Conservation (phyloP, 2,113 vertebrate species). For the Antennarius striatus region DNA sequence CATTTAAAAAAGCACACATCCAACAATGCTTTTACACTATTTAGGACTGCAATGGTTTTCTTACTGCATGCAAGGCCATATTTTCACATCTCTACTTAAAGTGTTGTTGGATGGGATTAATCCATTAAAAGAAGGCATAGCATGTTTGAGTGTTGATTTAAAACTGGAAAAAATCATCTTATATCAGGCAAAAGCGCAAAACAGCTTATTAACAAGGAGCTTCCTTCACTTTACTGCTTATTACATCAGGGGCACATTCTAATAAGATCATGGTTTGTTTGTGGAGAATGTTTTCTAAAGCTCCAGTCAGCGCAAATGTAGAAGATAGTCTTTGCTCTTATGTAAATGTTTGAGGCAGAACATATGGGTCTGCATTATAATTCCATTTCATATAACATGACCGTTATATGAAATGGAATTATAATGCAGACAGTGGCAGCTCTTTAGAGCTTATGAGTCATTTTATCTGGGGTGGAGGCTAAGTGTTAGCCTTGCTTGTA, state of each 20-base stretch:
- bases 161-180: neutral
- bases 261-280: slow-evolving; percentile 21
- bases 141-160: neutral
- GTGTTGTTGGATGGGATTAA: neutral
- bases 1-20: too few species aligned
- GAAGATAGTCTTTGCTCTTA: slow-evolving; percentile 22
- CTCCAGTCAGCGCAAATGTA: slow-evolving; percentile 14
- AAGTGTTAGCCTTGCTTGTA: slow-evolving; percentile 76
- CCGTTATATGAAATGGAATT: slow-evolving; percentile 47
- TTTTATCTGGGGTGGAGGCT: slow-evolving; percentile 60
- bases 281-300: slow-evolving; percentile 23
- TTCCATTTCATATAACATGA: slow-evolving; percentile 63
- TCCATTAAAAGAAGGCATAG: neutral
- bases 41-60: neutral
- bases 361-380: slow-evolving; percentile 67
- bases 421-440: slow-evolving; percentile 59
- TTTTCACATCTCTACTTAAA: neutral
- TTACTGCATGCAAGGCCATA: neutral
- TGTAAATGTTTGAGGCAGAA: slow-evolving; percentile 50
- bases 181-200: neutral
- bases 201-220: too few species aligned
- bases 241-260: neutral
- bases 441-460: slow-evolving; percentile 73
- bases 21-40: too few species aligned
- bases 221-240: neutral